These are phyloP conservation scores for Antigone vipio DNA, from an alignment of 2,113 vertebrate species.

Conservation along the genomic window DNA sequence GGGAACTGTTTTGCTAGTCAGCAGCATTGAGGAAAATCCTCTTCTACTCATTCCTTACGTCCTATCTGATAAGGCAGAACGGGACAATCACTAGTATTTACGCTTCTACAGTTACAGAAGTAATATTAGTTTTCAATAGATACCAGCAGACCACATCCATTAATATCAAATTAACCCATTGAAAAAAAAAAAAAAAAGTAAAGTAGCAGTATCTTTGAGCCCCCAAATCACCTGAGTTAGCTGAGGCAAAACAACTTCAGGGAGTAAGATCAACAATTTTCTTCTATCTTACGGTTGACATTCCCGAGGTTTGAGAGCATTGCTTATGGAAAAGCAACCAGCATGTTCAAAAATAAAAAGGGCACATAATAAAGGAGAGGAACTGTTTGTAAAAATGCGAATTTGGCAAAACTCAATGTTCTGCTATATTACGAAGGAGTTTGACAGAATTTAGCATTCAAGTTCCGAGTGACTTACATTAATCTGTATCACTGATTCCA, in stretches of 20 bases:
- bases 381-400: not conserved
- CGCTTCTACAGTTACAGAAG: not conserved
- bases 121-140: not conserved
- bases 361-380: not conserved
- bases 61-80: not conserved
- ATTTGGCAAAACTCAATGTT: not conserved
- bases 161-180: accelerated
- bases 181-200: not conserved
- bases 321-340: not conserved
- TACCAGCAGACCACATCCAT: not conserved
- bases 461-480: not conserved
- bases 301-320: not conserved
- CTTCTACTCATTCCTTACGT: not conserved
- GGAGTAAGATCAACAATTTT: not conserved
- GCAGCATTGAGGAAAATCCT: not conserved
- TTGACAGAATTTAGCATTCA: not conserved
- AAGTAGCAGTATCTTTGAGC: not conserved
- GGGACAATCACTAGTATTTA: not conserved
- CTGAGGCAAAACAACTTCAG: not conserved
- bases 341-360: not conserved
- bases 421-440: not conserved
- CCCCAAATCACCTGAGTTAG: not conserved
- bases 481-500: not conserved
- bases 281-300: not conserved
- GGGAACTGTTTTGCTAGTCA: not conserved